These are phyloP conservation scores for Leptogaster cylindrica DNA, from an alignment of 2,888 invertebrate genomes.

Conservation along the genomic window DNA sequence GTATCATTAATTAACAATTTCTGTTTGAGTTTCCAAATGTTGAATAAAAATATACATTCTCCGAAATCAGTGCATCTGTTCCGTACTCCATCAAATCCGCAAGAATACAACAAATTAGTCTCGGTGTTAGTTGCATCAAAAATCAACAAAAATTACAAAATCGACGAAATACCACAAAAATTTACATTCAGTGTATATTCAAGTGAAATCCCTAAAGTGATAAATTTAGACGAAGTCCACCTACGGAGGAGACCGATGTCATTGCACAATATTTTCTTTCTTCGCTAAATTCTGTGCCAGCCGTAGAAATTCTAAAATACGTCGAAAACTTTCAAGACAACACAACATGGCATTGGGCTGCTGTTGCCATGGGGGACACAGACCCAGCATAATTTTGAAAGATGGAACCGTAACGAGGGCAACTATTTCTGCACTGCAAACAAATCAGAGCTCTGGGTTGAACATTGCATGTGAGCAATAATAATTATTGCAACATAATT, in stretches of 20 bases:
- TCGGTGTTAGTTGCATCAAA: constrained; percentile 13
- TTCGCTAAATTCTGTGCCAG: constrained; percentile 15
- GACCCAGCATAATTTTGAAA: constrained; percentile 8
- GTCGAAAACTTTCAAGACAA: neutral
- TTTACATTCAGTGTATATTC: neutral
- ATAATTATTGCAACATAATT: constrained; percentile 19
- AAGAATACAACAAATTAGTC: constrained; percentile 15
- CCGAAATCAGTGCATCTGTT: too few species aligned
- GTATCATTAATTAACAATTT: too few species aligned
- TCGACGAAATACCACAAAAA: neutral
- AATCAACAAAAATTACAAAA: neutral
- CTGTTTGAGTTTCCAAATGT: too few species aligned
- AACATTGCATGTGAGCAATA: constrained; percentile 6
- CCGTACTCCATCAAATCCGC: too few species aligned
- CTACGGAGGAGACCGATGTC: neutral
- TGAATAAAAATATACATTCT: too few species aligned
- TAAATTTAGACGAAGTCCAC: constrained; percentile 25
- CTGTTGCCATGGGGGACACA: neutral
- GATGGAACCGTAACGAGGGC: constrained; percentile 16
- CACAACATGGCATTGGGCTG: constrained; percentile 13
- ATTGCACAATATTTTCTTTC: constrained; percentile 14
- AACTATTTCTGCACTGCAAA: constrained; percentile 30
- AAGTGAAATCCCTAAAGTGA: neutral
- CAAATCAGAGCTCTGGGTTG: neutral
- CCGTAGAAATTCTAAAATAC: neutral